Evolutionary conservation across 2,797 vertebrate genomes (phyloP).

Genomic region (Lepilemur ruficaudatus): DNA sequence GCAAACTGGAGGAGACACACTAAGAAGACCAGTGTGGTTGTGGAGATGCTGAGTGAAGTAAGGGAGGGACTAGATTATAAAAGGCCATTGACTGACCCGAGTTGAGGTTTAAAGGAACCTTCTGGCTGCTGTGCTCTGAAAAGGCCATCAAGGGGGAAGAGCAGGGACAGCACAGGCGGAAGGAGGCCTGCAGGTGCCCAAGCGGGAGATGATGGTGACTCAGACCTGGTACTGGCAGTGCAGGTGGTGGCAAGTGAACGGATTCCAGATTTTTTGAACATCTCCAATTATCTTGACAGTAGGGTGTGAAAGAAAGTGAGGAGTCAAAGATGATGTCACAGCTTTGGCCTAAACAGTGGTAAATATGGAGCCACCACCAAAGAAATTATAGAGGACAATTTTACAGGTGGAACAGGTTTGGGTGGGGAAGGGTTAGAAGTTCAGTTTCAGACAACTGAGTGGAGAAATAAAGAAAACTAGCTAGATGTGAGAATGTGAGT

Average conservation of each 20-base stretch:
- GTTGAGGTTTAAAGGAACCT: not conserved
- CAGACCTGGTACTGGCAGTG: no score
- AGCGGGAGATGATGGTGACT: not conserved
- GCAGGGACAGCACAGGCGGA: not conserved
- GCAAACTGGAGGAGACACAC: not conserved
- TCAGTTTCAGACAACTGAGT: not conserved
- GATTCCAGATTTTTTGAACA: not conserved
- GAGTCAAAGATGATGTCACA: not conserved
- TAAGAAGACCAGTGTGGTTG: not conserved
- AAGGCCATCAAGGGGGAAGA: not conserved
- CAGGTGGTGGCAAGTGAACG: not conserved
- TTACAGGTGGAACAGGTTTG: not conserved
- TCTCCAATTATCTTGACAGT: not conserved
- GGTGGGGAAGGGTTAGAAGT: not conserved
- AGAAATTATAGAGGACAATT: not conserved
- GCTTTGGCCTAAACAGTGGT: not conserved
- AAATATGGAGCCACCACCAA: not conserved
- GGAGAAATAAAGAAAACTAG: not conserved
- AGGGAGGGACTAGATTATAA: not conserved
- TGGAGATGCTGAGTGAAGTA: not conserved
- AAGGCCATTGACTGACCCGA: not conserved
- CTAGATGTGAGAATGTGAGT: not conserved
- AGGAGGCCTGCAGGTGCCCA: not conserved
- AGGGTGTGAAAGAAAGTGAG: not conserved
- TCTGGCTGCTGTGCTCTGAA: not conserved